Percentiles rank a stretch among this genome's conserved stretches.
phyloP scores from a whole-genome alignment of 92 coral and sea anemone genomes.

The Bergia puertoricense region DNA sequence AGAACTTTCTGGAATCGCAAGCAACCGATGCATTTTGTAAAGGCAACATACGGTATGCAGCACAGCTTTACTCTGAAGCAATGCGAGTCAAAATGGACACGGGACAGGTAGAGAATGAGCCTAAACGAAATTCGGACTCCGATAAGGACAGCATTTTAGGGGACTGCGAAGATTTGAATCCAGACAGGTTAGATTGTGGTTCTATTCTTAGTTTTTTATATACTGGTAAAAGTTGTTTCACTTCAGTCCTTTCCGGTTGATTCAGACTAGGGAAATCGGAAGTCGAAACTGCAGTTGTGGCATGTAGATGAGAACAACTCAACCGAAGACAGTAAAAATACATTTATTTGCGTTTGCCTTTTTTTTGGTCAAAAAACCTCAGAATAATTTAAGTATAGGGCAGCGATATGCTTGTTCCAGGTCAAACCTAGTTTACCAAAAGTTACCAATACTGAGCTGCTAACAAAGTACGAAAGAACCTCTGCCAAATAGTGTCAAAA shows the following conservation, averaged over 20 bases:
- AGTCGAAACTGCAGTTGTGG: conserved; percentile 6
- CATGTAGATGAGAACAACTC: not conserved
- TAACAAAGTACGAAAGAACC: not conserved
- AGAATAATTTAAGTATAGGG: not conserved
- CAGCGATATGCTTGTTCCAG: not conserved
- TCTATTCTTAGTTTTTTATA: too few species aligned
- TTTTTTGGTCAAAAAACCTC: not conserved
- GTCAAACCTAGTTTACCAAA: not conserved
- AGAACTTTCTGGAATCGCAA: conserved; percentile 27
- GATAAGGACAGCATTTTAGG: conserved; percentile 27
- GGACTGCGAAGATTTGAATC: not conserved
- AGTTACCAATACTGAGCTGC: not conserved
- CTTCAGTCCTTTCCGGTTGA: not conserved
- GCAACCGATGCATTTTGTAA: conserved; percentile 40
- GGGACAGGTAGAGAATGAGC: not conserved
- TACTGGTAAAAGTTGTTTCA: not conserved
- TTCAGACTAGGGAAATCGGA: not conserved
- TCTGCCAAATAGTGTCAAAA: not conserved
- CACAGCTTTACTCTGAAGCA: conserved; percentile 30
- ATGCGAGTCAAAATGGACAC: conserved; percentile 28
- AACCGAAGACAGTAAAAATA: not conserved
- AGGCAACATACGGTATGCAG: conserved; percentile 37
- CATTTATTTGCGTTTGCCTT: not conserved
- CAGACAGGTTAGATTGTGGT: conserved; percentile 19
- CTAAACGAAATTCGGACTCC: conserved; percentile 2